Evolutionary conservation across 2,113 vertebrate genomes (phyloP).

Genomic region (Microtus richardsoni): DNA sequence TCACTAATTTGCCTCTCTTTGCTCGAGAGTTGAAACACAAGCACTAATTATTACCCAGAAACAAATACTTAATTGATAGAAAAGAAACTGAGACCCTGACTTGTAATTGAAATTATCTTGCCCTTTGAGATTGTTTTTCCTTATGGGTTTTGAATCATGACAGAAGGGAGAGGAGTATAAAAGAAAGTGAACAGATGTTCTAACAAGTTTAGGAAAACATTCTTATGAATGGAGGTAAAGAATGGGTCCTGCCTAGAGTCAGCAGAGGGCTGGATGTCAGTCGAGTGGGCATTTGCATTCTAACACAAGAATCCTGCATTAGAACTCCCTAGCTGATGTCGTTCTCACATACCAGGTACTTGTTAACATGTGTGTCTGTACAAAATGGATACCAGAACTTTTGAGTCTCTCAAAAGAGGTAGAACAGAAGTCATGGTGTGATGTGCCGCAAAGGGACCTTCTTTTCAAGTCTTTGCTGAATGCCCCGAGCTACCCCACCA

Average conservation of each 20-base stretch:
- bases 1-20: background rate
- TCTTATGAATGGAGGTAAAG: background rate
- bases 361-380: conserved; percentile 31
- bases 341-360: background rate
- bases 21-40: background rate
- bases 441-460: background rate
- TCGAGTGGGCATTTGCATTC: background rate
- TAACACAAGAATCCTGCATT: background rate
- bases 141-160: conserved; percentile 11
- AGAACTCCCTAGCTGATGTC: background rate
- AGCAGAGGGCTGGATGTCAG: background rate
- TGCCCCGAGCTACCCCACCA: background rate
- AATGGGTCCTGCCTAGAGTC: background rate
- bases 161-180: background rate
- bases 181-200: background rate
- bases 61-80: background rate
- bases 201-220: background rate
- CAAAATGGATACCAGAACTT: background rate
- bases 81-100: background rate
- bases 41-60: background rate
- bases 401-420: background rate
- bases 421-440: background rate
- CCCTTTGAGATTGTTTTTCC: background rate
- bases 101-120: background rate
- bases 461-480: background rate